Base-by-base conservation (phyloP, 2,888 invertebrate genomes). In the Melangyna quadrimaculata region DNA sequence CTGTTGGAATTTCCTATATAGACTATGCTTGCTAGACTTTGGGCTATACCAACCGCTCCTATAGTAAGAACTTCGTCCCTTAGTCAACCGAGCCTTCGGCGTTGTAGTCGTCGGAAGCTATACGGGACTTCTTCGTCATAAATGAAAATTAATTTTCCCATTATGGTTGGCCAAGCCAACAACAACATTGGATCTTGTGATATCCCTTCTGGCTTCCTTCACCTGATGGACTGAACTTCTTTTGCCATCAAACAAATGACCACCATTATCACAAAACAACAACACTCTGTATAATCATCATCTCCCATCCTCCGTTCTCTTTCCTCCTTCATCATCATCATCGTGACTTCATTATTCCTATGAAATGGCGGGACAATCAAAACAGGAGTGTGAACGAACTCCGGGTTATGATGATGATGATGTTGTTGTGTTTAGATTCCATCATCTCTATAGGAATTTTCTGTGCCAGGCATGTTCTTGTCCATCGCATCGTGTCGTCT, bases 121-220 rank as follows among this genome's bases (percentile, higher is more conserved):
- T 24, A n/a, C 40, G 63, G 27, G 10, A 45, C 35, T 59, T 17
- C 40, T 45, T 24, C 45, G 63, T 73, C 77, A 73, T 81, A 81
- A 81, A 81, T 86, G 81, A 86, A 86, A 86, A 86, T 78, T 78
- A 86, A 86, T 81, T 86, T 81, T 73, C 70, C 77, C 86, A 86
- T 86, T 86, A 86, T 77, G 86, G 75, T 57, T 3, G 24, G 69
- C 48, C 72, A 45, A 57, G 73, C 40, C 77, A 53, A 57, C 73
- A 63, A 32, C 77, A 53, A 57, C 73, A 63, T 69, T 45, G 37
- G 45, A 32, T 22, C 48, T 79, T 79, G 45, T 67, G 67, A 48
- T 70, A 77, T 78, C 69, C 72, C 81, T 69, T 55, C 69, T 27
- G 53, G 67, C 37, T 74, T 72, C 45, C 45, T 57, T 14, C 12